Base-by-base conservation (phyloP, 2,797 vertebrate genomes). In the Vultur gryphus region DNA sequence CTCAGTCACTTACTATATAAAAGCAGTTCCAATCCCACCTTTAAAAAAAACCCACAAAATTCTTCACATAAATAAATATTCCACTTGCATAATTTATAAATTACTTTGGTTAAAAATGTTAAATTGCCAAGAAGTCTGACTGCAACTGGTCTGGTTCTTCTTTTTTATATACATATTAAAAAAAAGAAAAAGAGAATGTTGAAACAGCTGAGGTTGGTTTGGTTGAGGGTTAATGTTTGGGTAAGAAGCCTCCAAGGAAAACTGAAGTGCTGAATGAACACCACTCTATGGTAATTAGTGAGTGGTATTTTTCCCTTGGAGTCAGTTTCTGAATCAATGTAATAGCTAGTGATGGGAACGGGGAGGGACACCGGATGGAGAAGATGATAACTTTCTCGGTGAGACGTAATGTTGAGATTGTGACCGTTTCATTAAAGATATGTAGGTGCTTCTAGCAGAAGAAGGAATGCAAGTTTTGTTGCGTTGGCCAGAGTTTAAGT, bases 131-230 rank as follows among this genome's bases (percentile, higher is more conserved):
- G 91, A 89, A 91, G 58, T 79, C 82, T 94, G 92, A 89, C 92
- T 97, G 79, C 51, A 92, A 86, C 79, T 86, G 51, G 69, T 79
- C 90, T 97, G 78, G 54, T 92, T 71, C 55, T 88, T 79, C 73
- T 93, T 72, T 93, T 86, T 88, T 79, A 81, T 91, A 41, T 57
- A 58, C 25, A 18, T 64, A 66, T 81, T 75, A 3, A 72, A 73
- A 90, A 78, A 84, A 64, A 67, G 25, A 57, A n/a, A 66, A 80
- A 51, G 33, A 52, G 86, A 95, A 85, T 97, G 94, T 97, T 97
- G 97, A 96, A 97, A 97, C 94, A 97, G 96, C 97, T 96, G 96
- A 97, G 69, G 90, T 58, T 93, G 84, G 97, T 96, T 97, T 96
- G 93, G 93, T 97, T 89, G 96, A 93, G 84, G 94, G 90, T 96